These are phyloP conservation scores for Mus pahari DNA, from an alignment of 2,113 vertebrate genomes.

Conservation along the genomic window DNA sequence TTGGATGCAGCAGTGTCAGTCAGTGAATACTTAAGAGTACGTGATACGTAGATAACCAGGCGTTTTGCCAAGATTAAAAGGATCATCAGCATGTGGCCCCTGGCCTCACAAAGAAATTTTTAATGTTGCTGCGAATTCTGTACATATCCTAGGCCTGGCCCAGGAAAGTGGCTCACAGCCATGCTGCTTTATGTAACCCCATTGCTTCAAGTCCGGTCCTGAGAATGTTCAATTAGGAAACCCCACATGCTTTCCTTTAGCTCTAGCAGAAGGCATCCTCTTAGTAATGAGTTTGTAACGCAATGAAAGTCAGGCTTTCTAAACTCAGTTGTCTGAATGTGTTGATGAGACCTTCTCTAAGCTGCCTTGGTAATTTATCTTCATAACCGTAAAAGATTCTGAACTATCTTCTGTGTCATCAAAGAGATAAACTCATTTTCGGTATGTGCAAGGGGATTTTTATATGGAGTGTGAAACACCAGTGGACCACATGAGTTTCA, in stretches of 20 bases:
- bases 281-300: neutral
- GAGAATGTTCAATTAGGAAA: neutral
- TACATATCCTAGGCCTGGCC: neutral
- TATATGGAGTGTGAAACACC: neutral
- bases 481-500: neutral
- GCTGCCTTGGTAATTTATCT: neutral
- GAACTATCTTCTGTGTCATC: neutral
- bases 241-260: neutral
- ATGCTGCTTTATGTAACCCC: neutral
- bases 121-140: neutral
- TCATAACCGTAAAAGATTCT: neutral
- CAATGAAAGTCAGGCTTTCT: neutral
- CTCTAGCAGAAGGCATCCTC: neutral
- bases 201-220: neutral
- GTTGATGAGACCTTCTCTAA: neutral
- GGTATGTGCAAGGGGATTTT: neutral
- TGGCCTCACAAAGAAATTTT: neutral
- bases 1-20: neutral
- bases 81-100: neutral
- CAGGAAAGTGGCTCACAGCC: neutral
- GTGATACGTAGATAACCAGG: neutral
- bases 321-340: neutral
- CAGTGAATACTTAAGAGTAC: neutral
- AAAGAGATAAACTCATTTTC: constrained; percentile 26
- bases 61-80: constrained; percentile 17